A percentile compares a stretch with the other conserved stretches of the same genome.
phyloP scores from a whole-genome alignment of 2,113 vertebrate genomes.

The Mastomys coucha region DNA sequence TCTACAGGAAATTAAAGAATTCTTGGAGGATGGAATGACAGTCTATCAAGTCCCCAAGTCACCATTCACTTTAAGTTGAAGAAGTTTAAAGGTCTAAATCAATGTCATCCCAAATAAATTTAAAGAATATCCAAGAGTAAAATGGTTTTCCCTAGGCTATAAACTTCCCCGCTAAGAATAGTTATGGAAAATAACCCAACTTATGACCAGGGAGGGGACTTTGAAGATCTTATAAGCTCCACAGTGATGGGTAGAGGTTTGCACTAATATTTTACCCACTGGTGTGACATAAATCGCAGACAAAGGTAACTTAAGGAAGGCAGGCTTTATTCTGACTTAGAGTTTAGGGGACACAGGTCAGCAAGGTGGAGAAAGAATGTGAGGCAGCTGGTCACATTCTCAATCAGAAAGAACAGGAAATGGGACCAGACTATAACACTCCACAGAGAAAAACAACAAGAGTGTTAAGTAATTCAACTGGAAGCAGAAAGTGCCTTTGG shows the following conservation, averaged over 20 bases:
- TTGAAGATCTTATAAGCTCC: neutral
- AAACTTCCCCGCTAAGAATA: neutral
- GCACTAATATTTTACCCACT: neutral
- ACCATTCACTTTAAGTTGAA: neutral
- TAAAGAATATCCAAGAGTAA: slow-evolving; percentile 58
- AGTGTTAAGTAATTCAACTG: neutral
- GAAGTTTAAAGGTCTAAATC: slow-evolving; percentile 10
- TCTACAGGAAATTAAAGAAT: neutral
- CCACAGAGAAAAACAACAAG: neutral
- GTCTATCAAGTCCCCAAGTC: neutral
- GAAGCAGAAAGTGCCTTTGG: neutral
- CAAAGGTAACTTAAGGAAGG: neutral
- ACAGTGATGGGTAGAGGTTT: neutral
- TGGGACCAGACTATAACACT: no score
- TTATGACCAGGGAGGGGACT: neutral
- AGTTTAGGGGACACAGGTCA: neutral
- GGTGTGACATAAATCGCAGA: neutral
- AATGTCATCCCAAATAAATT: neutral
- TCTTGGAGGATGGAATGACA: neutral
- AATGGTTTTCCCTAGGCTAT: neutral
- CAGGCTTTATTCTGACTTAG: neutral
- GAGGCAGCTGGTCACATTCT: no score
- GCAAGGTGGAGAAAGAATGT: neutral
- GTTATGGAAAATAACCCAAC: neutral
- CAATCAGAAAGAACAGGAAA: neutral